Evolutionary conservation across 1,140 invertebrate genomes (phyloP).

Genomic region (Lepidurus apus): DNA sequence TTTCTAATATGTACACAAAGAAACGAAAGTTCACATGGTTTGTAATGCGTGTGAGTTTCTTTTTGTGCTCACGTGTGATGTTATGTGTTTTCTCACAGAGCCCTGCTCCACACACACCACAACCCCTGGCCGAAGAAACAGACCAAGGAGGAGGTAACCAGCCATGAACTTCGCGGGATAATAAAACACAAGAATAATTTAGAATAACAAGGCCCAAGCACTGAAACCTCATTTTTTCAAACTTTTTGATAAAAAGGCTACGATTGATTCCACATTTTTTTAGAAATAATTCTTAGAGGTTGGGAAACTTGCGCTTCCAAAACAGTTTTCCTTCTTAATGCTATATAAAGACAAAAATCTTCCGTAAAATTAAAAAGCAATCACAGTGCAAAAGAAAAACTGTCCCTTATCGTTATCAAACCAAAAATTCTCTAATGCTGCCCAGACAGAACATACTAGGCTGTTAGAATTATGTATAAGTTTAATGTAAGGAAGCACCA

Average conservation of each 20-base stretch:
- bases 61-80: constrained; percentile 14
- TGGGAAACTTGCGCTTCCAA: neutral
- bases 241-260: neutral
- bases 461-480: neutral
- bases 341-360: neutral
- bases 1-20: constrained; percentile 39
- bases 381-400: no score
- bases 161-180: neutral
- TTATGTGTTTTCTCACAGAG: constrained; percentile 25
- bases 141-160: constrained; percentile 23
- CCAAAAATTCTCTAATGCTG: no score
- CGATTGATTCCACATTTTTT: no score
- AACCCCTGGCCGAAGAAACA: constrained; percentile 26
- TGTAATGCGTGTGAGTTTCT: neutral
- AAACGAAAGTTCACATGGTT: constrained; percentile 33
- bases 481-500: neutral
- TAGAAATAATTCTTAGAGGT: no score
- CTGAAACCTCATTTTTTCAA: neutral
- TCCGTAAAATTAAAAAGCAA: neutral
- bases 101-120: constrained; percentile 20
- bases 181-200: neutral
- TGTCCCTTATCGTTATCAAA: no score
- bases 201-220: constrained; percentile 8
- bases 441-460: no score
- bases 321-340: neutral